Percentiles rank a stretch among this genome's conserved stretches.
phyloP scores from a whole-genome alignment of 92 coral and sea anemone species.

The Porites cylindrica region DNA sequence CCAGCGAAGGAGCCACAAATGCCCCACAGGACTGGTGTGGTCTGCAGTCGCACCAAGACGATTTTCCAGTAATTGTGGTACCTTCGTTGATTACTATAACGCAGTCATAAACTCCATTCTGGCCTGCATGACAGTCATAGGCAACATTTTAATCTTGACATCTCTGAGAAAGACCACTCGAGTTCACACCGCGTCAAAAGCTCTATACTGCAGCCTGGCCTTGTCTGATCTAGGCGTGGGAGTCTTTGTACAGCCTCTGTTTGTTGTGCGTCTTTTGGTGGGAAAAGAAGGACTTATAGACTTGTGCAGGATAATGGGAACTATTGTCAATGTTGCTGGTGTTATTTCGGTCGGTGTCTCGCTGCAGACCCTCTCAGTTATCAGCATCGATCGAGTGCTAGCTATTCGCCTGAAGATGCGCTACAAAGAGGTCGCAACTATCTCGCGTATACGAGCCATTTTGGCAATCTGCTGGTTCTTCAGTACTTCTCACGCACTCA shows the following conservation, averaged over 20 bases:
- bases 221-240: background rate
- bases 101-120: background rate
- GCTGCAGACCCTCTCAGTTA: conserved; percentile 17
- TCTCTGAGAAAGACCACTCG: conserved; percentile 4
- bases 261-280: background rate
- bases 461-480: conserved; percentile 25
- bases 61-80: no score
- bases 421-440: background rate
- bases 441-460: background rate
- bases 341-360: conserved; percentile 15
- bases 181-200: conserved; percentile 11
- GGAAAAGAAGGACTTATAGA: conserved; percentile 4
- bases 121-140: background rate
- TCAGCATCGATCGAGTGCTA: conserved; percentile 18
- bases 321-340: conserved; percentile 15
- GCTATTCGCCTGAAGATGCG: conserved; percentile 34
- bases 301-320: background rate
- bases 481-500: conserved; percentile 12
- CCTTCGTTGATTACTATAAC: no score
- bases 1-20: no score
- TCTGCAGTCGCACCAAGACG: no score
- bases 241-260: conserved; percentile 15
- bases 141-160: background rate
- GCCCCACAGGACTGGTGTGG: no score
- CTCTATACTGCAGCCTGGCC: conserved; percentile 18